Conservation (phyloP, 2,113 vertebrate genomes). For the Aspidoscelis tigris region DNA sequence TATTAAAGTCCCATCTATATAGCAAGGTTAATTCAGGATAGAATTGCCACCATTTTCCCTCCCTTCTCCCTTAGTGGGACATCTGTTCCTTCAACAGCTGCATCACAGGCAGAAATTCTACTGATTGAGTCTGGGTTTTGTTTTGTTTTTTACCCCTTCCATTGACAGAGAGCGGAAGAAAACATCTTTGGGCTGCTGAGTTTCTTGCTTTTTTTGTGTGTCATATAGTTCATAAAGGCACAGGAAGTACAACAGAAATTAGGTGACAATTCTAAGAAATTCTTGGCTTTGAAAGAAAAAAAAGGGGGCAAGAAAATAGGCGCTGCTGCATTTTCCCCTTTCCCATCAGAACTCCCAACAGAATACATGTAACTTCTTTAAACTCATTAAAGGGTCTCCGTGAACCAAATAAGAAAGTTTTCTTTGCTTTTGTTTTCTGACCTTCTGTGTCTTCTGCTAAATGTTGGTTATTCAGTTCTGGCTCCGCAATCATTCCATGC, state of each 20-base stretch:
- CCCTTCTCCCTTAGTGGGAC: background rate
- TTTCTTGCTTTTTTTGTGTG: background rate
- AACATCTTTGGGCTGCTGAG: background rate
- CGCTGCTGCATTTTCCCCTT: background rate
- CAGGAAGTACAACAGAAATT: background rate
- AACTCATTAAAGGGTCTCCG: too few relatives aligned
- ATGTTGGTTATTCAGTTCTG: too few relatives aligned
- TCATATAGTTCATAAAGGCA: background rate
- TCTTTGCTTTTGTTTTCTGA: too few relatives aligned
- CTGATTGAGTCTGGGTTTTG: too few relatives aligned
- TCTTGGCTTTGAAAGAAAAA: background rate
- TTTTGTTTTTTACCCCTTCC: background rate
- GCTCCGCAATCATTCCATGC: too few relatives aligned
- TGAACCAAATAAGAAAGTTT: too few relatives aligned
- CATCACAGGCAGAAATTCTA: background rate
- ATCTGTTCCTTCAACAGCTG: background rate
- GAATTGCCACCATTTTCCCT: background rate
- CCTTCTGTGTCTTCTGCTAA: too few relatives aligned
- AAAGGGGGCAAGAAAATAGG: too few relatives aligned
- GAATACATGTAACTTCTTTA: too few relatives aligned
- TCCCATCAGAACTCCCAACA: background rate
- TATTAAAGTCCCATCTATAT: background rate
- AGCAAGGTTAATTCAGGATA: conserved; percentile 16
- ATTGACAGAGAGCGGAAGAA: background rate
- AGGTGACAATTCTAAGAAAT: background rate